phyloP scores from a whole-genome alignment of 1,140 invertebrate species.

The Drosophila chauvacae region DNA sequence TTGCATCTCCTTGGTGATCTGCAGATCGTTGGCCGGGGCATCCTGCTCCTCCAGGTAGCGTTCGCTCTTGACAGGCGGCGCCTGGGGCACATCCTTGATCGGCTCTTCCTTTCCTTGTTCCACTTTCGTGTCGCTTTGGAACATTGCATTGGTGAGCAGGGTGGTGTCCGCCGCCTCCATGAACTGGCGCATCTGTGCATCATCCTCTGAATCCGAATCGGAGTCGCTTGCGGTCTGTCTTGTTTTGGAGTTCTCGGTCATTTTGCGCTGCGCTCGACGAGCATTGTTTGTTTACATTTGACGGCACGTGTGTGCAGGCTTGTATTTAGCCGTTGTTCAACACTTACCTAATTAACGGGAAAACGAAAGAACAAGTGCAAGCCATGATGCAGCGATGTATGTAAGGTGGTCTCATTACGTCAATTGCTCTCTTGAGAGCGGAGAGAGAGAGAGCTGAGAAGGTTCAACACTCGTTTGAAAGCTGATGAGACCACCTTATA shows the following conservation, averaged over 20 bases:
- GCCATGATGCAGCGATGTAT: background rate
- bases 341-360: constrained; percentile 15
- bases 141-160: constrained; percentile 62
- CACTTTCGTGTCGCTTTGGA: constrained; percentile 8
- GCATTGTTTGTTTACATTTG: constrained; percentile 20
- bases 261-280: background rate
- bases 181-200: constrained; percentile 50
- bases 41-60: constrained; percentile 50
- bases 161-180: constrained; percentile 63
- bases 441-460: too few relatives aligned
- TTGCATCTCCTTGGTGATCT: constrained; percentile 63
- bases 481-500: too few relatives aligned
- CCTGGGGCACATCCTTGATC: background rate
- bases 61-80: constrained; percentile 35
- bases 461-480: too few relatives aligned
- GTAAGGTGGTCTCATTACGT: background rate
- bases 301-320: background rate
- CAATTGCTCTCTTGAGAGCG: background rate
- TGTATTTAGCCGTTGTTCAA: background rate
- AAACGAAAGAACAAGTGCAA: background rate
- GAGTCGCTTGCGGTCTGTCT: constrained; percentile 14
- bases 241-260: background rate
- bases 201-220: constrained; percentile 61
- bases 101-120: background rate
- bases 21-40: constrained; percentile 25